These are phyloP conservation scores for Uropetala carovei DNA, from an alignment of 2,888 invertebrate genomes.

Conservation along the genomic window DNA sequence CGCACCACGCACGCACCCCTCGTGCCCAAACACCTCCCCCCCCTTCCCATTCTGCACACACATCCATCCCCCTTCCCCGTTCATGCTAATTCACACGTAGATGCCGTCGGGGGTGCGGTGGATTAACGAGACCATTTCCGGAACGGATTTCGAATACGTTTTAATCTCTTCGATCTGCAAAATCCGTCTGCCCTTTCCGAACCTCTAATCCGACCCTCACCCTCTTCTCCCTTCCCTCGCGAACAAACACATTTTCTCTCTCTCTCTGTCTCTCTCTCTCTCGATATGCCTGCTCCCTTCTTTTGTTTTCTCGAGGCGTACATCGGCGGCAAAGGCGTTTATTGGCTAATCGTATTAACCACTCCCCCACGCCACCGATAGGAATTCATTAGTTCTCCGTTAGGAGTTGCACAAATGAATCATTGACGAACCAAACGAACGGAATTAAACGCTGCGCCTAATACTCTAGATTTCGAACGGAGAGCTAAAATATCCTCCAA, in stretches of 20 bases:
- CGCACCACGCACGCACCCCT: not conserved
- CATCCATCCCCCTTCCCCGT: conserved; percentile 15
- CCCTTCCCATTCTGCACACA: not conserved
- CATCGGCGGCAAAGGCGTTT: conserved; percentile 5
- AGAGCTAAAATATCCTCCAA: no score
- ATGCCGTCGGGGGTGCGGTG: not conserved
- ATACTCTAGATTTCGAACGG: not conserved
- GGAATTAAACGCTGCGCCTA: not conserved
- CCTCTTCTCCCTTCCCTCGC: conserved; percentile 29
- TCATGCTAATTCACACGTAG: conserved; percentile 33
- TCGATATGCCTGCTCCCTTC: not conserved
- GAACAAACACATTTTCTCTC: not conserved
- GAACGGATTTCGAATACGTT: conserved; percentile 47
- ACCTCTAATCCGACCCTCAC: conserved; percentile 15
- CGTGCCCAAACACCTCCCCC: not conserved
- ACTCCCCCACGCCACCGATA: not conserved
- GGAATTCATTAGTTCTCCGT: not conserved
- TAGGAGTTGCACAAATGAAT: not conserved
- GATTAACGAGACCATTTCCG: conserved; percentile 9
- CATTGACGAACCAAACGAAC: not conserved
- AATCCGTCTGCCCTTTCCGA: not conserved
- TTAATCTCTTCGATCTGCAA: conserved; percentile 41
- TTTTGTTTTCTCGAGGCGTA: not conserved
- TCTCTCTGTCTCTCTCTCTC: not conserved
- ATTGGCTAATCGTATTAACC: conserved; percentile 47